Evolutionary conservation across 2,888 invertebrate species (phyloP), one percentile per base, ranked within the genome.

Genomic region (Phrixothrix hirtus): DNA sequence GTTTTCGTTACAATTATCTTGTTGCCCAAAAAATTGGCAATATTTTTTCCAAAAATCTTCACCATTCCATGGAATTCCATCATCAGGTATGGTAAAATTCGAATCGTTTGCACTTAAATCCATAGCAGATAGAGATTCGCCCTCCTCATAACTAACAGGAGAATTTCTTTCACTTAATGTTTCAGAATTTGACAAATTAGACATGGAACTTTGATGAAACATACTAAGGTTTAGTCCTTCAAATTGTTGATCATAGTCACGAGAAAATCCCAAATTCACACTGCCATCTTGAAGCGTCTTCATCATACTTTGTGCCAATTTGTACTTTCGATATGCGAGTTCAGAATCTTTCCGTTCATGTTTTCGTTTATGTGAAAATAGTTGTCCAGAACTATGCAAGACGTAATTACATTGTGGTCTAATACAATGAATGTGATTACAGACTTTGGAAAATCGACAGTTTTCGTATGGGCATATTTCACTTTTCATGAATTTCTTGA

Each of bases 401-500:
- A 98, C 96, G 74, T 96, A 97, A 74, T 89, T 91, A 79, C 98
- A 98, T 54, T 91, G 91, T 1, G 92, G 89, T 54, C 97, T 82
- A 64, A 98, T 96, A 79, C 98, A 98, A 78, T 98, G 98, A 62
- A 97, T 98, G 77, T 98, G 98, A 79, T 98, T 98, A 81, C 94
- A 94, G 36, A 95, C 91, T 51, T 90, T 85, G 27, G 95, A 95
- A 76, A 95, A 97, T 48, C 94, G 85, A 73, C 98, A 98, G 64
- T 87, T 88, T 26, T 90, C 86, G 77, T 92, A 97, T 0, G 90
- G 89, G 66, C 98, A 98, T 0, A 86, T 83, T 71, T 98, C 97
- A 63, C 94, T 94, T 76, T 98, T 98, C 86, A 97, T 92, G 77
- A 95, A 98, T 75, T 98, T 98, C 77, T 96, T 97, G 80, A 98